Evolutionary conservation across 1,140 invertebrate genomes (phyloP).

Genomic region (Heliconius himera): DNA sequence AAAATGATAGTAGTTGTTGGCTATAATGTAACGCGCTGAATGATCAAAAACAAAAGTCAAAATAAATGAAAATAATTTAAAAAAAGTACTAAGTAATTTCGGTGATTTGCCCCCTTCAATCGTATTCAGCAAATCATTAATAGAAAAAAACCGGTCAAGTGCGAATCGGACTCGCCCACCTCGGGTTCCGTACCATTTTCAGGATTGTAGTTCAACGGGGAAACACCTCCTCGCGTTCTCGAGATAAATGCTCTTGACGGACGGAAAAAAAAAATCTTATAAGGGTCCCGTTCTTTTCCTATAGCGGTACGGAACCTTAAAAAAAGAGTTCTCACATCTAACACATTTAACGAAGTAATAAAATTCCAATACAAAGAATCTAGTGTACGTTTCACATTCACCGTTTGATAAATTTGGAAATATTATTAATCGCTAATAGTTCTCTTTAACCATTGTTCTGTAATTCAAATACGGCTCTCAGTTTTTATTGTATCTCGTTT

Average conservation of each 20-base stretch:
- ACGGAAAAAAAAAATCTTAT: too few species aligned
- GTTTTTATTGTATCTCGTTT: slow-evolving; percentile 23
- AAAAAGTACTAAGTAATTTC: not conserved
- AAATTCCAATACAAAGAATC: slow-evolving; percentile 1
- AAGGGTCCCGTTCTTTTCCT: too few species aligned
- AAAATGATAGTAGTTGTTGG: not conserved
- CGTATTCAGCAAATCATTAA: not conserved
- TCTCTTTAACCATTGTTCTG: slow-evolving; percentile 26
- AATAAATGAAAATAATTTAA: not conserved
- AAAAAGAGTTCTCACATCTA: not conserved
- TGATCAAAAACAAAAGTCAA: not conserved
- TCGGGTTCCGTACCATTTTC: too few species aligned
- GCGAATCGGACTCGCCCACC: too few species aligned
- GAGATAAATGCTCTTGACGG: too few species aligned
- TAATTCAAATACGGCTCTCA: not conserved
- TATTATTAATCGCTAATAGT: slow-evolving; percentile 22
- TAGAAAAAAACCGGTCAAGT: not conserved
- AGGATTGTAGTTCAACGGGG: too few species aligned
- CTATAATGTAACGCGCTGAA: not conserved
- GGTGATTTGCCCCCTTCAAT: not conserved
- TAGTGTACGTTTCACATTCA: not conserved
- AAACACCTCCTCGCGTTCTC: too few species aligned
- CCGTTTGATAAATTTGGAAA: slow-evolving; percentile 30
- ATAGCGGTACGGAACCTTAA: not conserved
- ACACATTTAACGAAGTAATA: not conserved